Percentiles rank a stretch among this genome's conserved stretches.
Evolutionary conservation across 2,797 vertebrate species (phyloP).

Genomic region (Hoplostethus atlanticus): DNA sequence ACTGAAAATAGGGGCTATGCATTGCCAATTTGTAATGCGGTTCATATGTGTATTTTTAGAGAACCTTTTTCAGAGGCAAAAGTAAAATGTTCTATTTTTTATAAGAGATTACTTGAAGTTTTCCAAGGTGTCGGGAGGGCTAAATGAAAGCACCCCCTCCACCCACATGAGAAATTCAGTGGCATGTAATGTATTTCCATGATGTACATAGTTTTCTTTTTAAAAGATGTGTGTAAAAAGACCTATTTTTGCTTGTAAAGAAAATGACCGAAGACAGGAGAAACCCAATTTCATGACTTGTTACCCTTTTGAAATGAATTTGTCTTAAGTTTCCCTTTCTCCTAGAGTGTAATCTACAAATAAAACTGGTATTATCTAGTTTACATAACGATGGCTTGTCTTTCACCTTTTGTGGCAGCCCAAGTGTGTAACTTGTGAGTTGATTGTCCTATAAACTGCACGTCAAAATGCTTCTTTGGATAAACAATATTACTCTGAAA

Average conservation of each 20-base stretch:
- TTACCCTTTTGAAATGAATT: constrained; percentile 71
- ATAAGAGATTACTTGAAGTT: constrained; percentile 86
- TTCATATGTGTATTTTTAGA: constrained; percentile 84
- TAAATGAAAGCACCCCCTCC: constrained; percentile 57
- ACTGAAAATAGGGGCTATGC: constrained; percentile 74
- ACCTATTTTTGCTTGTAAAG: constrained; percentile 82
- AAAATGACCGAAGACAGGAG: constrained; percentile 39
- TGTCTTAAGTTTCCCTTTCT: constrained; percentile 72
- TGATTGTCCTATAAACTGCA: background rate
- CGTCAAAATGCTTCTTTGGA: background rate
- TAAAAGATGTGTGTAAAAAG: constrained; percentile 72
- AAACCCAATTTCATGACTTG: constrained; percentile 63
- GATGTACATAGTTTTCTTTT: constrained; percentile 82
- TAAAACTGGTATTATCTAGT: constrained; percentile 82
- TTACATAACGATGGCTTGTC: constrained; percentile 55
- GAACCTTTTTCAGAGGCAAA: constrained; percentile 74
- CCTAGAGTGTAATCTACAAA: constrained; percentile 76
- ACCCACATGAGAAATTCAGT: constrained; percentile 64
- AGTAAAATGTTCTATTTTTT: constrained; percentile 86
- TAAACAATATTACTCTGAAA: background rate
- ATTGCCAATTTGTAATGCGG: constrained; percentile 78
- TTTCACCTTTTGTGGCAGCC: constrained; percentile 11
- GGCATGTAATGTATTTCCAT: constrained; percentile 73
- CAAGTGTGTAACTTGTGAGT: background rate
- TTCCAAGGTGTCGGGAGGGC: constrained; percentile 69